Evolutionary conservation across 2,113 vertebrate genomes (phyloP).

Genomic region (Bambusicola thoracicus): DNA sequence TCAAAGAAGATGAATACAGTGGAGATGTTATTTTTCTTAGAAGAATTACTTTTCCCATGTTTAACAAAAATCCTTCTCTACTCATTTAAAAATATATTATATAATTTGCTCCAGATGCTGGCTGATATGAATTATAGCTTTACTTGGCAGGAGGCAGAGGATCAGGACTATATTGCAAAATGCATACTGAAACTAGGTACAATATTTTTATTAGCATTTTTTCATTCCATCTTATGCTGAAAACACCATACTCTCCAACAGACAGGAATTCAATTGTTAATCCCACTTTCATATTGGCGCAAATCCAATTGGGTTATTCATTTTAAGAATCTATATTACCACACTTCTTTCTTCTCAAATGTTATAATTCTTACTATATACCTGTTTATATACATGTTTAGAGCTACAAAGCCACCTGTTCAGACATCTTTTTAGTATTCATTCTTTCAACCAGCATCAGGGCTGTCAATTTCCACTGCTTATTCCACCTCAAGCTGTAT

Average conservation of each 20-base stretch:
- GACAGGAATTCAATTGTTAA: neutral
- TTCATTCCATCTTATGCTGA: neutral
- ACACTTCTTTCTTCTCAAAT: neutral
- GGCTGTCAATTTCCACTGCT: neutral
- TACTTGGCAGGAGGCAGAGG: neutral
- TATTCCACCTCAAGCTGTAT: neutral
- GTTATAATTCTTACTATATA: neutral
- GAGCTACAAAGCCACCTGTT: neutral
- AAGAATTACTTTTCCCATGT: neutral
- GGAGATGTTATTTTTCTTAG: neutral
- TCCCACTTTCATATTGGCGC: neutral
- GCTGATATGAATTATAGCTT: neutral
- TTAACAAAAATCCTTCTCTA: neutral
- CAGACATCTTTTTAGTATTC: neutral
- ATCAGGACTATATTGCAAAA: neutral
- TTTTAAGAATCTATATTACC: neutral
- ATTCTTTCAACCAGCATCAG: neutral
- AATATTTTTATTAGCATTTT: neutral
- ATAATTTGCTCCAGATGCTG: constrained; percentile 2
- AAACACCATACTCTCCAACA: neutral
- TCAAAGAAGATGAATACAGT: neutral
- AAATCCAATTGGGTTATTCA: neutral
- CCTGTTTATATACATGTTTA: neutral
- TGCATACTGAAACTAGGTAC: neutral
- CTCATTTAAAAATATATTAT: neutral